These are phyloP conservation scores for Chelonus insularis DNA, from an alignment of 1,140 invertebrate genomes.

Conservation along the genomic window DNA sequence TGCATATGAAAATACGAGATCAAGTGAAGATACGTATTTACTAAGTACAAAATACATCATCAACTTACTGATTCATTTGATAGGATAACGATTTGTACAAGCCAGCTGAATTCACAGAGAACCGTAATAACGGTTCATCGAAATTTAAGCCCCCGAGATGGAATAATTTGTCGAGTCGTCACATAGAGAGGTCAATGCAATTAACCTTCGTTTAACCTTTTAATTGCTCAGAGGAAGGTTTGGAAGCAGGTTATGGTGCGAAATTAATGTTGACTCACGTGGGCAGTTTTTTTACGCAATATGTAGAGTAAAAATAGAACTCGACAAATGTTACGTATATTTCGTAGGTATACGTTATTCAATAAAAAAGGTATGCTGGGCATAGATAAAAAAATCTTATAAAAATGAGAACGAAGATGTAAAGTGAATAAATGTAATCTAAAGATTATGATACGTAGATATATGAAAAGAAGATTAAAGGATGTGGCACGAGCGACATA, in stretches of 20 bases:
- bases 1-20: too few species aligned
- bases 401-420: neutral
- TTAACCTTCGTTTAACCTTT: slow-evolving; percentile 29
- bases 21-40: too few species aligned
- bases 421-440: neutral
- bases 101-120: slow-evolving; percentile 9
- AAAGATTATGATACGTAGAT: slow-evolving; percentile 1
- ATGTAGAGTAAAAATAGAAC: neutral
- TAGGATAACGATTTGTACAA: slow-evolving; percentile 5
- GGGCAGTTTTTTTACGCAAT: neutral
- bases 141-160: slow-evolving; percentile 27
- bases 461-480: neutral
- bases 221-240: slow-evolving; percentile 25
- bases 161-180: slow-evolving; percentile 20
- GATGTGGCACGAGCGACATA: neutral
- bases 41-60: neutral
- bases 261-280: slow-evolving; percentile 20
- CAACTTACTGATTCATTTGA: slow-evolving; percentile 7
- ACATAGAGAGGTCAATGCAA: slow-evolving; percentile 24
- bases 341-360: neutral
- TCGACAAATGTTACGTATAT: neutral
- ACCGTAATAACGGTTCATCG: slow-evolving; percentile 11
- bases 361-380: neutral
- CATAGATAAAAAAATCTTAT: neutral
- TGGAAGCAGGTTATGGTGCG: slow-evolving; percentile 15